These are phyloP conservation scores for Pristionchus entomophagus DNA, from an alignment of 2,888 invertebrate genomes.

Conservation along the genomic window DNA sequence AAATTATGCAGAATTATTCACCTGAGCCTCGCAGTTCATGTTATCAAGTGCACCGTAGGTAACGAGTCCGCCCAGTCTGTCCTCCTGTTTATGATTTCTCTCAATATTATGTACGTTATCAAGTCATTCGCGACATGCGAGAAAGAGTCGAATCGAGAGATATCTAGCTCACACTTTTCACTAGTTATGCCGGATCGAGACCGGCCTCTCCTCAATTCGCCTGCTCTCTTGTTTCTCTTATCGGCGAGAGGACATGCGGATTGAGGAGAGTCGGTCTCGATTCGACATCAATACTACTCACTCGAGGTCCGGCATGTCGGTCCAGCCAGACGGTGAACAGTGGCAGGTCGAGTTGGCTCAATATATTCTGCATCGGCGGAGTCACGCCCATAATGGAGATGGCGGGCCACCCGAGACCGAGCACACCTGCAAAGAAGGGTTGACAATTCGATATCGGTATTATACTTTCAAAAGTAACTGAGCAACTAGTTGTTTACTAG, in stretches of 20 bases:
- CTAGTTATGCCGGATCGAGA: too few species aligned
- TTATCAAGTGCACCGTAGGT: slow-evolving; percentile 54
- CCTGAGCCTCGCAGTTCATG: slow-evolving; percentile 50
- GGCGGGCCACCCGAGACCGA: slow-evolving; percentile 71
- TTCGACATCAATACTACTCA: neutral
- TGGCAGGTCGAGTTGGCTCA: slow-evolving; percentile 83
- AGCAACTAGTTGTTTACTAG: too few species aligned
- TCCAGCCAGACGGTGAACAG: slow-evolving; percentile 90
- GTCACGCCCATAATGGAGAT: slow-evolving; percentile 91
- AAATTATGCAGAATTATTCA: neutral
- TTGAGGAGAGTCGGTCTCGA: too few species aligned
- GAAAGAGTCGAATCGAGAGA: too few species aligned
- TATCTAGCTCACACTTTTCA: too few species aligned
- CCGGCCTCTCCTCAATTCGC: neutral
- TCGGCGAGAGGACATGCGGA: too few species aligned
- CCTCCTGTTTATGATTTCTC: too few species aligned
- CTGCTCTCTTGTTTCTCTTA: too few species aligned
- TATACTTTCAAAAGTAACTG: too few species aligned
- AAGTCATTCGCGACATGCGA: too few species aligned
- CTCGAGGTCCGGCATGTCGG: neutral
- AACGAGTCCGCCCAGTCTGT: slow-evolving; percentile 51
- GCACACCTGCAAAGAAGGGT: slow-evolving; percentile 48
- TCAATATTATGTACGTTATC: too few species aligned
- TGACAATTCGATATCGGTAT: neutral
- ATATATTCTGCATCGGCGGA: slow-evolving; percentile 94